Evolutionary conservation across 2,888 invertebrate species (phyloP).

Genomic region (Deilephila elpenor): DNA sequence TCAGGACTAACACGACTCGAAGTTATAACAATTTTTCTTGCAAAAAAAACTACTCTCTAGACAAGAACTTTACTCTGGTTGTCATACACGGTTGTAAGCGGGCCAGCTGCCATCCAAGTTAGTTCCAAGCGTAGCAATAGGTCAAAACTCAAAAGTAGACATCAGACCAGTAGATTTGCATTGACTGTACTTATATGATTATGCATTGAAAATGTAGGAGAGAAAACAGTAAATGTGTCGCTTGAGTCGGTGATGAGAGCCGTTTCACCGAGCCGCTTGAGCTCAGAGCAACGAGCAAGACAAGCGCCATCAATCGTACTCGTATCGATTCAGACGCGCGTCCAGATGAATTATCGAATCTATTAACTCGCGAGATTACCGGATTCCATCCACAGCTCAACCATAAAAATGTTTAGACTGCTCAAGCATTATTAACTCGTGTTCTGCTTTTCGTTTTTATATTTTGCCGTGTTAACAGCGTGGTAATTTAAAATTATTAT

Average conservation of each 20-base stretch:
- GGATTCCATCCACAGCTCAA: slow-evolving; percentile 63
- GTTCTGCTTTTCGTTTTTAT: background rate
- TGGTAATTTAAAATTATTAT: background rate
- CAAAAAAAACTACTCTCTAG: too few relatives aligned
- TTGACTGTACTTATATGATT: background rate
- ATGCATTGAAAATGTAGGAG: background rate
- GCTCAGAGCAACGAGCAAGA: slow-evolving; percentile 28
- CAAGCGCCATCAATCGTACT: slow-evolving; percentile 69
- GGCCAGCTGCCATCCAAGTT: too few relatives aligned
- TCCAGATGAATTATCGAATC: slow-evolving; percentile 81
- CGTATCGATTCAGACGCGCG: slow-evolving; percentile 70
- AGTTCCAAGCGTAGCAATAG: too few relatives aligned
- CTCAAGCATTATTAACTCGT: slow-evolving; percentile 25
- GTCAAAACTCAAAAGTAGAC: too few relatives aligned
- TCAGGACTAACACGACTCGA: too few relatives aligned
- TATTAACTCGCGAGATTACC: slow-evolving; percentile 81
- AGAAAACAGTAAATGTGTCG: slow-evolving; percentile 16
- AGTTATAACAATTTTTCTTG: too few relatives aligned
- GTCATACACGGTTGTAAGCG: too few relatives aligned
- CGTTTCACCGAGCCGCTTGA: slow-evolving; percentile 6
- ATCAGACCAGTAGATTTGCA: too few relatives aligned
- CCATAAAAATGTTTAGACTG: slow-evolving; percentile 50
- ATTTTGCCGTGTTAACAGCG: background rate
- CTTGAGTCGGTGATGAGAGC: background rate
- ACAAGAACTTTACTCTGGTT: too few relatives aligned